These are phyloP conservation scores for Phytoseiulus persimilis DNA, from an alignment of 2,888 invertebrate species.

Conservation along the genomic window DNA sequence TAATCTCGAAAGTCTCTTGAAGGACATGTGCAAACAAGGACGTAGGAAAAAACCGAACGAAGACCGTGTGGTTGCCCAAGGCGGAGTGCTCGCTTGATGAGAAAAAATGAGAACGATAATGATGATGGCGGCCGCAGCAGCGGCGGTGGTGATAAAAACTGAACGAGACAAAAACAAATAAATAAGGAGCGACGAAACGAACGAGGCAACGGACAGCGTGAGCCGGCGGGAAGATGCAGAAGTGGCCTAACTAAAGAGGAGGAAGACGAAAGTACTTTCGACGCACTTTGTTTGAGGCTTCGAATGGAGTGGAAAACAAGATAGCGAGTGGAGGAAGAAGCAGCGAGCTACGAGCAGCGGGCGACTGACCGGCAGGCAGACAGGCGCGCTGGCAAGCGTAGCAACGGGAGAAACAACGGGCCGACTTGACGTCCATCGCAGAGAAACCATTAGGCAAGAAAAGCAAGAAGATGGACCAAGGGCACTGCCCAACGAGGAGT, in stretches of 20 bases:
- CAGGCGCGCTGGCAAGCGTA: background rate
- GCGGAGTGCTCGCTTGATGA: background rate
- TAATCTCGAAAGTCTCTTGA: background rate
- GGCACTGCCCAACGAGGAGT: background rate
- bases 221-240: background rate
- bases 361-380: background rate
- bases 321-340: background rate
- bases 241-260: background rate
- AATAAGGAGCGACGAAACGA: background rate
- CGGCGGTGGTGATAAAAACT: background rate
- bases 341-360: background rate
- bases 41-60: background rate
- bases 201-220: background rate
- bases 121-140: background rate
- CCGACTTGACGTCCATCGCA: background rate
- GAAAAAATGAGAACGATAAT: background rate
- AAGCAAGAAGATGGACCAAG: background rate
- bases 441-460: background rate
- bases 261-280: background rate
- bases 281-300: constrained; percentile 5
- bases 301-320: background rate
- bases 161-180: background rate
- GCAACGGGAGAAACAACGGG: background rate
- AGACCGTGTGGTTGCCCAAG: background rate
- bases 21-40: background rate